These are phyloP conservation scores for Rhodinocichla rosea DNA, from an alignment of 2,113 vertebrate species.

Conservation along the genomic window DNA sequence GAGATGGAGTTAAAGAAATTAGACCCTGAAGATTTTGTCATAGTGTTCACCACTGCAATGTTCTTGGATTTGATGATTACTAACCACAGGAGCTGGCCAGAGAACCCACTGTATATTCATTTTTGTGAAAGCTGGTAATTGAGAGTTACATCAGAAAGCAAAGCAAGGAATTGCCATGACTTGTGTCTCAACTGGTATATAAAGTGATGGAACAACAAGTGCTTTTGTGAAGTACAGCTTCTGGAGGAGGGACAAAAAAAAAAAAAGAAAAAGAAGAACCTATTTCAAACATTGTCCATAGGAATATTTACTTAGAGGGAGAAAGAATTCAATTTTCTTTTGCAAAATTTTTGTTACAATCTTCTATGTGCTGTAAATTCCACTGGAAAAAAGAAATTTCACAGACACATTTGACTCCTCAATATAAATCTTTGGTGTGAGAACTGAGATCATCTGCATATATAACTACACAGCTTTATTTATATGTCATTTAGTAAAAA, in stretches of 20 bases:
- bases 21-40: not conserved
- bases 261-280: fast-evolving
- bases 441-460: not conserved
- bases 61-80: not conserved
- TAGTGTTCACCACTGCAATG: not conserved
- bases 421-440: not conserved
- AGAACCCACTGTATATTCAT: not conserved
- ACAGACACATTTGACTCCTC: not conserved
- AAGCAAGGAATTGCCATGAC: not conserved
- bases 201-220: not conserved
- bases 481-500: not conserved
- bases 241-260: not conserved
- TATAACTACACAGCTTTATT: not conserved
- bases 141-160: not conserved
- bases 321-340: not conserved
- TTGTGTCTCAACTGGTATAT: not conserved
- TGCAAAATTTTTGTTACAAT: not conserved
- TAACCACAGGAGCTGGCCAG: not conserved
- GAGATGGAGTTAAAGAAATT: not conserved
- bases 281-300: not conserved
- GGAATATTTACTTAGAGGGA: not conserved
- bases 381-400: not conserved
- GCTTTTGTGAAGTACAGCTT: not conserved
- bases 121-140: not conserved
- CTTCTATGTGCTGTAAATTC: fast-evolving